Evolutionary conservation across 2,113 vertebrate species (phyloP), one percentile per base, ranked within the genome.

Genomic region (Montifringilla adamsi): DNA sequence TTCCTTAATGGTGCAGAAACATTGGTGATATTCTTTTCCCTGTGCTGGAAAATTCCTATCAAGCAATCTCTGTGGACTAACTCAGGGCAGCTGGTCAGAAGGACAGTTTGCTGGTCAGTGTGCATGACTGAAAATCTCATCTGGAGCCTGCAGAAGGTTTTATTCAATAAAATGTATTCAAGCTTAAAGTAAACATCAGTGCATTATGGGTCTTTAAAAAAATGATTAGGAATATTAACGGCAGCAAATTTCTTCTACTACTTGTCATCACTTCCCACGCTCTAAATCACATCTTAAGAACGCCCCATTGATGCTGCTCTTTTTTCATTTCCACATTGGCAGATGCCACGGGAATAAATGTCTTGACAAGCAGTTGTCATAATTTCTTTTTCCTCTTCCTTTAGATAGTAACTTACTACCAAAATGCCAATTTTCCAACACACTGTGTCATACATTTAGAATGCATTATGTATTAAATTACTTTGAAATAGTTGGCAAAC

Each of bases 301-400:
- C 31, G 67, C 4, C 15, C 19, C 39, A 55, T 39, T 62, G 44
- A 50, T 70, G 72, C 33, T 94, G 90, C 68, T 94, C 66, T 55
- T 90, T 91, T 84, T 90, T 74, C 55, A 52, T 43, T 84, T 91
- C 84, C 70, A 66, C 67, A 69, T 14, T 93, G 67, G 33, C 93
- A 95, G 83, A 90, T 88, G 72, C 62, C 82, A 84, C 31, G 28
- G 63, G 43, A 47, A 95, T 74, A 77, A 83, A 76, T 88, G 50
- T 70, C 93, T 91, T 88, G 87, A 91, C 89, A 91, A 79, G 72
- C 46, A 77, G 75, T 90, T 95, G 68, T 94, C 79, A 77, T 73
- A 67, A 79, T 55, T 80, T 79, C 63, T 63, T 84, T 83, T 86
- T 62, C 64, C 27, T 74, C 24, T 62, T 87, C 15, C 63, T 93